Evolutionary conservation across 2,113 vertebrate species (phyloP).

Genomic region (Acinonyx jubatus): DNA sequence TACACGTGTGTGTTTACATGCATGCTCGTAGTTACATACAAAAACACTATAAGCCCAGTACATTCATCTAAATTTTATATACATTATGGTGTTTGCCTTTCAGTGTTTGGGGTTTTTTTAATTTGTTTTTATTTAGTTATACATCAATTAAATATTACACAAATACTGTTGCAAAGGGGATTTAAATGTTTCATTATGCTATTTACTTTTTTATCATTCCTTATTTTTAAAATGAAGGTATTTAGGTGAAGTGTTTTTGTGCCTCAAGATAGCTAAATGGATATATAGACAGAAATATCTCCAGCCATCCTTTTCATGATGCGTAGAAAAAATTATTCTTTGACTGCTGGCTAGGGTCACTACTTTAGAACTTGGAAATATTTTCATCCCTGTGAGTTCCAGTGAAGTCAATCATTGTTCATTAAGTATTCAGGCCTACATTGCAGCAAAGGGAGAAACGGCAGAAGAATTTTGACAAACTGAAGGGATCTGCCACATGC

Average conservation of each 20-base stretch:
- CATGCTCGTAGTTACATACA: neutral
- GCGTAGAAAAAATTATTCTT: slow-evolving; percentile 13
- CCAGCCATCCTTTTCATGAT: neutral
- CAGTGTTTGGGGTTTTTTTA: neutral
- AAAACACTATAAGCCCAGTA: neutral
- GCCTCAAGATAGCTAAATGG: neutral
- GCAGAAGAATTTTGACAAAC: slow-evolving; percentile 13
- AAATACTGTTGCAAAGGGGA: neutral
- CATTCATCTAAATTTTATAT: neutral
- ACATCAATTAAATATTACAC: neutral
- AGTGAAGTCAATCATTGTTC: neutral
- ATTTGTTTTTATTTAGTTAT: neutral
- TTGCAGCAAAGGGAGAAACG: neutral
- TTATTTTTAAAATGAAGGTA: neutral
- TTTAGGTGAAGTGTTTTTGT: neutral
- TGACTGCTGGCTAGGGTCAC: neutral
- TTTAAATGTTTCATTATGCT: neutral
- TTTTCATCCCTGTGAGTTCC: neutral
- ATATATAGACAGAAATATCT: neutral
- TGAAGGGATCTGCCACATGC: neutral
- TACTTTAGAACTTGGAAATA: neutral
- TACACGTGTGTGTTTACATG: neutral
- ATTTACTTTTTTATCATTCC: neutral
- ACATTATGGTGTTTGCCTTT: neutral
- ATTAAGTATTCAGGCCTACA: neutral